These are phyloP conservation scores for Apomyelois bistriatella DNA, from an alignment of 2,888 invertebrate genomes.

Conservation along the genomic window DNA sequence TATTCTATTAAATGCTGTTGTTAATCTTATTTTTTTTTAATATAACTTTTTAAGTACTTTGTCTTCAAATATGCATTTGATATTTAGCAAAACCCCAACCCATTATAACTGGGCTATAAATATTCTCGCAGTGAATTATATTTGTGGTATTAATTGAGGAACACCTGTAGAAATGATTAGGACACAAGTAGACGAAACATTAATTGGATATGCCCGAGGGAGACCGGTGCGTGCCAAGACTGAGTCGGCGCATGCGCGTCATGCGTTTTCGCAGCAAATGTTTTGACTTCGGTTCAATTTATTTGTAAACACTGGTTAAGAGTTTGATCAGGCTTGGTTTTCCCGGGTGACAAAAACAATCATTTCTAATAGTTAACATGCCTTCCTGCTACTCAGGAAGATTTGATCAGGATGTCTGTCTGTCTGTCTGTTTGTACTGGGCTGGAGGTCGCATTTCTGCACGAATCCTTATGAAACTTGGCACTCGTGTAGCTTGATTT, in stretches of 20 bases:
- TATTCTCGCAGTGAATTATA: slow-evolving; percentile 20
- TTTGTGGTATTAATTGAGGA: slow-evolving; percentile 47
- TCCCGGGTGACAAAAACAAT: too few relatives aligned
- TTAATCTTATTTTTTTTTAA: too few relatives aligned
- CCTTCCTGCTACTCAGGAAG: too few relatives aligned
- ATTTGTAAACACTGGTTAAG: slow-evolving; percentile 7
- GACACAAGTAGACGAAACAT: slow-evolving; percentile 37
- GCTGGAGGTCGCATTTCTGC: too few relatives aligned
- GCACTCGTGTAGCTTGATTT: too few relatives aligned
- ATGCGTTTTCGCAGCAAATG: not conserved
- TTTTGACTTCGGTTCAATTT: slow-evolving; percentile 8
- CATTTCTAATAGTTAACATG: too few relatives aligned
- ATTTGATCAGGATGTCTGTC: too few relatives aligned
- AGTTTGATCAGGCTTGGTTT: not conserved
- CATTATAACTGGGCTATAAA: slow-evolving; percentile 9
- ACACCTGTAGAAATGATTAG: slow-evolving; percentile 49
- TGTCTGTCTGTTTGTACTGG: too few relatives aligned
- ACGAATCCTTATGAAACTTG: too few relatives aligned
- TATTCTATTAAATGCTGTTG: too few relatives aligned
- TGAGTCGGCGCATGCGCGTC: slow-evolving; percentile 11
- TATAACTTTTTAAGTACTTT: too few relatives aligned
- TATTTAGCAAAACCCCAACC: slow-evolving; percentile 3
- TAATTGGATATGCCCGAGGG: slow-evolving; percentile 41
- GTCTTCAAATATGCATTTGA: too few relatives aligned
- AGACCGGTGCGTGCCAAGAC: slow-evolving; percentile 18